Evolutionary conservation across 2,113 vertebrate species (phyloP).

Genomic region (Takifugu bimaculatus): DNA sequence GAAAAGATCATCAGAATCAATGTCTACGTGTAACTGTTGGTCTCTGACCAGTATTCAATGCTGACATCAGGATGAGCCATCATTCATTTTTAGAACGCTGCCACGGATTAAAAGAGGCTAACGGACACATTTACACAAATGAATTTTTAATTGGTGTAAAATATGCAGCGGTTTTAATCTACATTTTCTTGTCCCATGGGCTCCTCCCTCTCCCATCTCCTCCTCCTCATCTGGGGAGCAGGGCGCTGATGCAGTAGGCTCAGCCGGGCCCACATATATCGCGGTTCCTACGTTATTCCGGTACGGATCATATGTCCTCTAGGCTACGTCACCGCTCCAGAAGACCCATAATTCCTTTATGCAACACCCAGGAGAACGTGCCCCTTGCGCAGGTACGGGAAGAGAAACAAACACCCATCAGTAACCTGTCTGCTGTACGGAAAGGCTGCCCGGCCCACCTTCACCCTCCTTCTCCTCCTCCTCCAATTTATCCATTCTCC

Average conservation of each 20-base stretch:
- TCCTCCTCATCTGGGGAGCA: slow-evolving; percentile 34
- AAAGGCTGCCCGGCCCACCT: slow-evolving; percentile 35
- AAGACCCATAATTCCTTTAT: slow-evolving; percentile 69
- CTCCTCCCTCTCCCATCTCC: slow-evolving; percentile 18
- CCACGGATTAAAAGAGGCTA: slow-evolving; percentile 73
- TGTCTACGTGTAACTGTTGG: too few relatives aligned
- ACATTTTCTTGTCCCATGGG: slow-evolving; percentile 62
- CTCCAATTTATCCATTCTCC: slow-evolving; percentile 49
- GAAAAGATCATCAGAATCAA: too few relatives aligned
- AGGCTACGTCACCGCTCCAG: slow-evolving; percentile 41
- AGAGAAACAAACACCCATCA: slow-evolving; percentile 76
- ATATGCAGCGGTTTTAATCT: slow-evolving; percentile 65
- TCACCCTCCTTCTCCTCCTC: slow-evolving; percentile 30
- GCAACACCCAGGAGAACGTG: slow-evolving; percentile 71
- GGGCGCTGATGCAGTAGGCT: slow-evolving; percentile 54
- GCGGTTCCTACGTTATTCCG: slow-evolving; percentile 64
- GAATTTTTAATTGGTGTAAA: slow-evolving; percentile 75
- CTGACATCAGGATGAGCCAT: not conserved
- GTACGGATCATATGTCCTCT: slow-evolving; percentile 60
- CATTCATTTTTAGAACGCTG: slow-evolving; percentile 1
- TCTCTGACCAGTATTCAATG: too few relatives aligned
- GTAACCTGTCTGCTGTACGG: slow-evolving; percentile 69
- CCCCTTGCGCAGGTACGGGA: slow-evolving; percentile 66
- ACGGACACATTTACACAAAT: slow-evolving; percentile 73
- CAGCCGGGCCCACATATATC: slow-evolving; percentile 55